Conservation (phyloP, 2,888 invertebrate genomes). For the Sminthurides aquaticus region DNA sequence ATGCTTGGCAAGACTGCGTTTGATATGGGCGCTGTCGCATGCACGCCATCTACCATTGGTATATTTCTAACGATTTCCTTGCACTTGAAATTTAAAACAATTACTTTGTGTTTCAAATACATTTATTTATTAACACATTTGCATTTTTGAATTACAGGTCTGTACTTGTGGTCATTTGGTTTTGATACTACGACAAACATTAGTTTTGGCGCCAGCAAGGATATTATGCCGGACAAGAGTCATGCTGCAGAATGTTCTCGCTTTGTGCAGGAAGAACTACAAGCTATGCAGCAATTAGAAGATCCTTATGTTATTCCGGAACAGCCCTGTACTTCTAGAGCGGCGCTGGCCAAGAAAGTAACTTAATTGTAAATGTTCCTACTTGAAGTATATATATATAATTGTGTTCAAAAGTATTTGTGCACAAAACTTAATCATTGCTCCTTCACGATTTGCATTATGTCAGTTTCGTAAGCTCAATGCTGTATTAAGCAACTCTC, state of each 20-base stretch:
- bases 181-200: background rate
- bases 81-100: background rate
- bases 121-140: background rate
- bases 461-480: too few relatives aligned
- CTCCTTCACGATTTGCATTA: too few relatives aligned
- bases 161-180: constrained; percentile 8
- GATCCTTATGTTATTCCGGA: background rate
- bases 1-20: background rate
- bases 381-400: too few relatives aligned
- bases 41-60: background rate
- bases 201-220: constrained; percentile 4
- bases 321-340: background rate
- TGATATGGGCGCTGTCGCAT: background rate
- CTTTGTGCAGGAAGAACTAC: background rate
- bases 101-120: background rate
- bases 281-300: background rate
- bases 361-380: too few relatives aligned
- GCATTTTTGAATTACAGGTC: background rate
- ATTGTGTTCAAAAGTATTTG: too few relatives aligned
- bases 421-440: too few relatives aligned
- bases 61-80: background rate
- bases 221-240: background rate
- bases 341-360: background rate
- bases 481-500: too few relatives aligned
- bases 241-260: background rate